Evolutionary conservation across 2,113 vertebrate genomes (phyloP), one percentile per base, ranked within the genome.

Genomic region (Todiramphus chloris): DNA sequence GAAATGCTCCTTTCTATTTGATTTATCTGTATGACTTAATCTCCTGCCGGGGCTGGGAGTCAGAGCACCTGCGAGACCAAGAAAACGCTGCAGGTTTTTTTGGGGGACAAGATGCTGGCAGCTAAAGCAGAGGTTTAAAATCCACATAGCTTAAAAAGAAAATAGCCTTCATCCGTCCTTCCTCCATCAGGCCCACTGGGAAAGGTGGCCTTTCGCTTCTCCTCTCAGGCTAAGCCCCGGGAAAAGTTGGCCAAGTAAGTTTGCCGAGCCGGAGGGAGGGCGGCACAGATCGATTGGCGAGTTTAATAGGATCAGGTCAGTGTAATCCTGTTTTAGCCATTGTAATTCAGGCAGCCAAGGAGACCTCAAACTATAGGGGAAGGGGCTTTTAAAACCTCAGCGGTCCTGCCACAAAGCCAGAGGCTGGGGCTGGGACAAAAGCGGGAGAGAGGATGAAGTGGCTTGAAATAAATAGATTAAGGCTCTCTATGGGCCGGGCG

Each of bases 391-490:
- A 94, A 96, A 97, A 94, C 94, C 95, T 94, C 93, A 35, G 94
- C 67, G 73, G 81, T 62, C 63, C 96, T 64, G 95, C 96, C 97
- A 98, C 98, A 98, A 98, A 98, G 97, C 95, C 96, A 64, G 97
- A 90, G 95, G 96, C 95, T 96, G 96, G 93, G 93, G 96, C 93
- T 5, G 37, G 86, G 94, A 98, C 97, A 98, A 98, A 98, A 97
- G 97, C 95, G 27, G 33, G 72, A 75, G 80, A 96, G 94, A 96
- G 88, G 96, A 96, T 97, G 97, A 98, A 97, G 97, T 97, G 98
- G 98, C 98, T 97, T 93, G 98, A 98, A 98, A 98, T 98, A 97
- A 98, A 98, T 97, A 97, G 98, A 98, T 98, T 98, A 98, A 97
- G 97, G 97, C 90, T 87, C 93, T 96, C 91, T 87, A 90, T 91